phyloP scores from a whole-genome alignment of 2,797 vertebrate genomes.

The Gambusia yucatana region DNA sequence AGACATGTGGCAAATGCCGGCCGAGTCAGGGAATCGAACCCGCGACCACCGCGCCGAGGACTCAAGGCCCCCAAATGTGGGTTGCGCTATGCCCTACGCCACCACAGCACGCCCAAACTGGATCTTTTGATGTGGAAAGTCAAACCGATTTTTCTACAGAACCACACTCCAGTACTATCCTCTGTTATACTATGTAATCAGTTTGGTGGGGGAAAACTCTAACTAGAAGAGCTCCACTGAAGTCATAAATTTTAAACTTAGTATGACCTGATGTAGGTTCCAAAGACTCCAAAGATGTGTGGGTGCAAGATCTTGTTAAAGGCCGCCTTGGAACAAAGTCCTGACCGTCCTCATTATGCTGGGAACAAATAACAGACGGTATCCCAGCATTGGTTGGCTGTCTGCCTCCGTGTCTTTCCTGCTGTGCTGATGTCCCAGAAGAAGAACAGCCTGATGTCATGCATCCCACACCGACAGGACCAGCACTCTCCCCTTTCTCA shows the following conservation, averaged over 20 bases:
- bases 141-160: not conserved
- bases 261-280: conserved; percentile 90
- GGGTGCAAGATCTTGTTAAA: conserved; percentile 92
- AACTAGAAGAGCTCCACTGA: not conserved
- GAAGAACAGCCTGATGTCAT: conserved; percentile 23
- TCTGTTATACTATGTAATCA: not conserved
- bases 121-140: not conserved
- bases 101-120: no score
- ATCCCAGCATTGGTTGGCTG: not conserved
- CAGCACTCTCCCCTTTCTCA: not conserved
- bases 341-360: conserved; percentile 57
- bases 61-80: no score
- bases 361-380: conserved; percentile 14
- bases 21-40: no score
- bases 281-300: conserved; percentile 87
- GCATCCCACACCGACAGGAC: conserved; percentile 1
- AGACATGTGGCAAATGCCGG: no score
- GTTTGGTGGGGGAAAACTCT: not conserved
- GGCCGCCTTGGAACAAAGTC: conserved; percentile 87
- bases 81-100: no score
- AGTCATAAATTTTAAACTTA: not conserved
- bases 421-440: conserved; percentile 18
- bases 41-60: no score
- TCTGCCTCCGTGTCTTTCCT: conserved; percentile 22
- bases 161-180: not conserved